Evolutionary conservation across 1,140 invertebrate genomes (phyloP), one percentile per base, ranked within the genome.

Genomic region (Drosophila melanica): DNA sequence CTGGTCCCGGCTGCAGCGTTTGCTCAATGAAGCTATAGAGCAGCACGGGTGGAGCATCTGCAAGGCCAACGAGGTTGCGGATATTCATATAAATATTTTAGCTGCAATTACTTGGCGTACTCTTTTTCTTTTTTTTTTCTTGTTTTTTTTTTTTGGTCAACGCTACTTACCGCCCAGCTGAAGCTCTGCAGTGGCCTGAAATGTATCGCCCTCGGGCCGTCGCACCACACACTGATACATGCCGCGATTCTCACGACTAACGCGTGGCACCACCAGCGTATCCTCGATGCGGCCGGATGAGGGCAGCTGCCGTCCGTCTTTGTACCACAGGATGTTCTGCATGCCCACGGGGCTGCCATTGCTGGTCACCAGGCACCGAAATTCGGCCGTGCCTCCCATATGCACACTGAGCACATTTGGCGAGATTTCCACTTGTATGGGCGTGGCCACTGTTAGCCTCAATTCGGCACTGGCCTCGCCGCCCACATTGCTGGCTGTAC

Each of bases 161-260:
- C 50, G 47, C 45, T 51, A 92, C 93, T 93, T 92, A 97, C 96
- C 96, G 90, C 96, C 96, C 37, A 97, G 92, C 81, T 95, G 94
- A 23, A 98, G 93, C 92, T 97, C 96, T 0, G 95, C 95, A 0
- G 96, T 94, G 11, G 95, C 96, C 91, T 97, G 96, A 14, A 95
- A 95, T 2, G 95, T 96, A 77, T 97, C 96, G 8, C 95, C 94
- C 75, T 96, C 95, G 18, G 95, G 94, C 60, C 95, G 92, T 58
- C 94, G 93, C 0, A 96, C 96, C 70, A 97, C 94, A 90, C 96
- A 97, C 84, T 97, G 96, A 92, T 97, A 97, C 95, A 97, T 97
- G 66, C 97, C 97, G 73, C 95, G 93, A 92, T 96, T 96, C 77
- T 96, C 95, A 75, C 95, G 92, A 77, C 95, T 94, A 60, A 97